A percentile compares a stretch with the other conserved stretches of the same genome.
These are phyloP conservation scores for Rhaphigaster nebulosa DNA, from an alignment of 2,888 invertebrate genomes.

Conservation along the genomic window DNA sequence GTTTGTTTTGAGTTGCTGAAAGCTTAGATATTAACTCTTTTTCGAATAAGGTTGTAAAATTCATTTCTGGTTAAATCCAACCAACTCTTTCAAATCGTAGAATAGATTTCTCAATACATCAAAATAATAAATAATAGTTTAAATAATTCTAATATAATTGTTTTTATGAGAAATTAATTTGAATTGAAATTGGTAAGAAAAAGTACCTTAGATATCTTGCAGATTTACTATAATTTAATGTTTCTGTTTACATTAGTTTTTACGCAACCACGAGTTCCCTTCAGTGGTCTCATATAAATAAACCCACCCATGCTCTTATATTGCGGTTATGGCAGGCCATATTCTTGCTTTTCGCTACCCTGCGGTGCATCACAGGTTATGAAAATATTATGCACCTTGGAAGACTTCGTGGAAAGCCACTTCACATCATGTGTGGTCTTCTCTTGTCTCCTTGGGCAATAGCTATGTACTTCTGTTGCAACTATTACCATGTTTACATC, in stretches of 20 bases:
- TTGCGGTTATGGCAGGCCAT: neutral
- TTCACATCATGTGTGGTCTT: neutral
- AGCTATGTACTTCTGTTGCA: neutral
- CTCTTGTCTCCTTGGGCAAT: neutral
- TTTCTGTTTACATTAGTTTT: neutral
- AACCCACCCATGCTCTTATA: neutral
- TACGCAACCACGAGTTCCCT: neutral
- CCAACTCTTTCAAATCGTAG: too few species aligned
- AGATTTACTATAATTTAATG: neutral
- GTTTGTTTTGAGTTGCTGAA: too few species aligned
- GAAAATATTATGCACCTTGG: neutral
- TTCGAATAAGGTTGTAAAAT: too few species aligned
- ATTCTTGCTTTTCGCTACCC: neutral
- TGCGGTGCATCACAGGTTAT: neutral
- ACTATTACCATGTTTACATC: neutral
- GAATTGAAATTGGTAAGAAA: too few species aligned
- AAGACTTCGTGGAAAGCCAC: neutral
- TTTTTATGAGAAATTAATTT: too few species aligned
- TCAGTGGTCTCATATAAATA: neutral
- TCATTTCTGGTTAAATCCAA: too few species aligned
- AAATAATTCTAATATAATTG: too few species aligned
- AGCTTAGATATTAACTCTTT: too few species aligned
- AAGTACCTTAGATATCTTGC: too few species aligned
- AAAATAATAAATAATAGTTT: too few species aligned
- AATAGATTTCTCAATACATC: too few species aligned